Evolutionary conservation across 2,113 vertebrate genomes (phyloP).

Genomic region (Notothenia coriiceps): DNA sequence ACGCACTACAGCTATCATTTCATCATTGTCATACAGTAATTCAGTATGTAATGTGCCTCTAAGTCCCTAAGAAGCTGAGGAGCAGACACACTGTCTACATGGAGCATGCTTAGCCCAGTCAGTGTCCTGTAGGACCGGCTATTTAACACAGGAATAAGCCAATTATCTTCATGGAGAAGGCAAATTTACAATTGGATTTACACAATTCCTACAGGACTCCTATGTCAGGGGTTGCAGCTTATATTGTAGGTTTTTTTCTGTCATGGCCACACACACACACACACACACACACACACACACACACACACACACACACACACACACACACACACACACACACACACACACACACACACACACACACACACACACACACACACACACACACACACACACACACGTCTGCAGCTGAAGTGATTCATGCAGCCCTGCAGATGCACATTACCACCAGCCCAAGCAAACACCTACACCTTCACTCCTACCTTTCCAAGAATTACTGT

Average conservation of each 20-base stretch:
- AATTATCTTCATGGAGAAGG: slow-evolving; percentile 79
- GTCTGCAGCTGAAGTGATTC: slow-evolving; percentile 31
- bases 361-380: slow-evolving; percentile 7
- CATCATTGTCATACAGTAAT: slow-evolving; percentile 81
- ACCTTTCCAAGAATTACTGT: slow-evolving; percentile 30
- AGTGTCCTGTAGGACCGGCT: slow-evolving; percentile 77
- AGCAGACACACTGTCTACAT: slow-evolving; percentile 72
- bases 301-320: neutral
- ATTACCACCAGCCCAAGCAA: slow-evolving; percentile 38
- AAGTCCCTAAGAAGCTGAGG: slow-evolving; percentile 74
- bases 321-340: slow-evolving; percentile 15
- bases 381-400: slow-evolving; percentile 4
- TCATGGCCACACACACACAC: slow-evolving; percentile 16
- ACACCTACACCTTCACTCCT: slow-evolving; percentile 48
- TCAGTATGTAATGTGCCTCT: slow-evolving; percentile 79
- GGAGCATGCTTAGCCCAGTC: slow-evolving; percentile 73
- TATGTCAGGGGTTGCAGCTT: slow-evolving; percentile 74
- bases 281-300: slow-evolving; percentile 2
- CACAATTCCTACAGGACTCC: slow-evolving; percentile 71
- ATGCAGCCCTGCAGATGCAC: slow-evolving; percentile 40
- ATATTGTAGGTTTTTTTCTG: slow-evolving; percentile 58
- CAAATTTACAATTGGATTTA: slow-evolving; percentile 81
- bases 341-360: slow-evolving; percentile 14
- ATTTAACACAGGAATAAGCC: slow-evolving; percentile 84
- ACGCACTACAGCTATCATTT: slow-evolving; percentile 67